Evolutionary conservation across 2,888 invertebrate species (phyloP), one percentile per base, ranked within the genome.

Genomic region (Spialia ferax): DNA sequence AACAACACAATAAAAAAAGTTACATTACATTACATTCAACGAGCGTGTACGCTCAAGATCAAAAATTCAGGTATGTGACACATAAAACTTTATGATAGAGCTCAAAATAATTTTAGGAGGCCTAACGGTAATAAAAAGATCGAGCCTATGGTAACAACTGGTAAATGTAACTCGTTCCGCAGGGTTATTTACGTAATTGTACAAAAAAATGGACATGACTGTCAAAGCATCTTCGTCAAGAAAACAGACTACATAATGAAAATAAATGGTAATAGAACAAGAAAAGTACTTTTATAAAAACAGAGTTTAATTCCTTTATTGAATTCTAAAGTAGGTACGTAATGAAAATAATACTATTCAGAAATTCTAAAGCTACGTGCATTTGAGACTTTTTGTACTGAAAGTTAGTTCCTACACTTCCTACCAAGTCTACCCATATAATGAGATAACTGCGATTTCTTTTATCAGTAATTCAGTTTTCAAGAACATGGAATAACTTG

Each of bases 21-120:
- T n/a, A n/a, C n/a, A 69, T 18, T 26, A 69, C 42, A 55, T 63
- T 54, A 63, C 59, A 48, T 63, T 56, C 57, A n/a, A n/a, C n/a
- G n/a, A n/a, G 23, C 42, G 20, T 32, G 26, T n/a, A n/a, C n/a
- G n/a, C n/a, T 52, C 38, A 57, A 15, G 38, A 45, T 45, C 29
- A 10, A 60, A 54, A 42, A 60, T 50, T 60, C 20, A 32, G 26
- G 10, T 42, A 22, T 18, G 7, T 61, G 22, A 65, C 59, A 13
- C 55, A 18, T 63, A 63, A 54, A n/a, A 11, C 48, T 8, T 2
- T 48, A 23, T 18, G 20, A 18, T 67, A 55, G 54, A 67, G 61
- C 15, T 56, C 35, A 67, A 61, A 54, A 55, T 55, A 45, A 35
- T 35, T 48, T 23, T 20, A 6, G 15, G 13, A 18, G 4, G 29